Conservation (phyloP, 2,888 invertebrate species). For the Horisme vitalbata region DNA sequence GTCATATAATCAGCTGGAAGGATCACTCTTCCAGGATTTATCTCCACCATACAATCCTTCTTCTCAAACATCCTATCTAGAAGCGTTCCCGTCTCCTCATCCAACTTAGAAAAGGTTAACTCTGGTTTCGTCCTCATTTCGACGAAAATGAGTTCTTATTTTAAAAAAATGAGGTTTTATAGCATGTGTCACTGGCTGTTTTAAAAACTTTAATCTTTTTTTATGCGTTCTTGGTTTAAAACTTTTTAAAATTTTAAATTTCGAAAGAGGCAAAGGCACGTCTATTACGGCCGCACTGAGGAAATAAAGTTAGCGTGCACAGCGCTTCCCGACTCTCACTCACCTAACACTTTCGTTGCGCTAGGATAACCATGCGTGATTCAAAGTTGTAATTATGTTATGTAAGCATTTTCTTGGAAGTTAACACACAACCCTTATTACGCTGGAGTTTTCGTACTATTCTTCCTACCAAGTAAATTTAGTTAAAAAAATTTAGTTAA, state of each 20-base stretch:
- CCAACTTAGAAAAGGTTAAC: conserved; percentile 82
- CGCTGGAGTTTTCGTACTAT: too few relatives aligned
- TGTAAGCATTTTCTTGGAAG: conserved; percentile 13
- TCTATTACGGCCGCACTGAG: conserved; percentile 25
- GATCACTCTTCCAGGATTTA: conserved; percentile 87
- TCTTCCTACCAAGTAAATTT: too few relatives aligned
- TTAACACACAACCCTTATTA: too few relatives aligned
- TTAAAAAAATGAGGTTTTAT: conserved; percentile 2
- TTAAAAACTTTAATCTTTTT: conserved; percentile 14
- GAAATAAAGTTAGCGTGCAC: conserved; percentile 12
- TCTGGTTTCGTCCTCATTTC: conserved; percentile 65
- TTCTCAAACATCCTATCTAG: conserved; percentile 87
- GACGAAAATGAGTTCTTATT: conserved; percentile 8
- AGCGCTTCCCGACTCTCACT: conserved; percentile 56
- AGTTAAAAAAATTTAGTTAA: too few relatives aligned
- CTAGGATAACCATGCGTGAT: conserved; percentile 26
- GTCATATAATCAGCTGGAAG: conserved; percentile 87
- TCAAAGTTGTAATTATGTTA: conserved; percentile 14
- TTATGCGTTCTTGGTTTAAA: too few relatives aligned
- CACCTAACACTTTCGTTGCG: conserved; percentile 33
- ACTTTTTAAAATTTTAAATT: conserved; percentile 7
- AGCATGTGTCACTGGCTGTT: conserved; percentile 10
- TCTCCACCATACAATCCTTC: conserved; percentile 87
- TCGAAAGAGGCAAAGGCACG: conserved; percentile 15
- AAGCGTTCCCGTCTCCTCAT: conserved; percentile 81